Conservation (phyloP, 1,140 invertebrate genomes). For the Calliphora vicina region DNA sequence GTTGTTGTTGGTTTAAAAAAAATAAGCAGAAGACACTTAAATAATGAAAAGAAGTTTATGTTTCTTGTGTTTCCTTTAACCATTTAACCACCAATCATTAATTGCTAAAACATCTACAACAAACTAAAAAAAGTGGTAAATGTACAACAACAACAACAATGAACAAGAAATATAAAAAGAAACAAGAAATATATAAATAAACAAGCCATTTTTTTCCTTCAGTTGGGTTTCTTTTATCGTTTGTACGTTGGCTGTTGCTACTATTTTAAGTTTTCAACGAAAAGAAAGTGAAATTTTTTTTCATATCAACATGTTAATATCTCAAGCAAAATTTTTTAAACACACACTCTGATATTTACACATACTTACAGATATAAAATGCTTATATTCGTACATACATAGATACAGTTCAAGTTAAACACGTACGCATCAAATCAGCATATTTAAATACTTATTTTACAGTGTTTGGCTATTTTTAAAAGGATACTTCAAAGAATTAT, state of each 20-base stretch:
- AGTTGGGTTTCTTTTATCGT: neutral
- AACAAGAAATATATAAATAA: neutral
- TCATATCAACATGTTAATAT: neutral
- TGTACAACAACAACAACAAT: no score
- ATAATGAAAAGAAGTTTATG: neutral
- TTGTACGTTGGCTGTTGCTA: neutral
- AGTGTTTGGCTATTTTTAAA: no score
- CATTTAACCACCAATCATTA: no score
- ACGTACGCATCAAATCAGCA: no score
- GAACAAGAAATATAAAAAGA: no score
- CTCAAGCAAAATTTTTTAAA: neutral
- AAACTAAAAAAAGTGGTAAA: no score
- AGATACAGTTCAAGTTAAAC: neutral
- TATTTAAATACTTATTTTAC: no score
- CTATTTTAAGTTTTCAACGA: neutral
- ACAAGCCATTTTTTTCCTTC: neutral
- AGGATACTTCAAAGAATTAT: no score
- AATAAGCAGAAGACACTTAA: neutral
- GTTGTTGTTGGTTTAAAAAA: no score
- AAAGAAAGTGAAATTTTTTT: constrained; percentile 26
- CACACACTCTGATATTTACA: neutral
- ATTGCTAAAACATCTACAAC: no score
- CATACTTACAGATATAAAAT: neutral
- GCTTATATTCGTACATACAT: neutral
- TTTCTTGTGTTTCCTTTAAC: neutral